Evolutionary conservation across 2,113 vertebrate species (phyloP).

Genomic region (Colistium nudipinnis): DNA sequence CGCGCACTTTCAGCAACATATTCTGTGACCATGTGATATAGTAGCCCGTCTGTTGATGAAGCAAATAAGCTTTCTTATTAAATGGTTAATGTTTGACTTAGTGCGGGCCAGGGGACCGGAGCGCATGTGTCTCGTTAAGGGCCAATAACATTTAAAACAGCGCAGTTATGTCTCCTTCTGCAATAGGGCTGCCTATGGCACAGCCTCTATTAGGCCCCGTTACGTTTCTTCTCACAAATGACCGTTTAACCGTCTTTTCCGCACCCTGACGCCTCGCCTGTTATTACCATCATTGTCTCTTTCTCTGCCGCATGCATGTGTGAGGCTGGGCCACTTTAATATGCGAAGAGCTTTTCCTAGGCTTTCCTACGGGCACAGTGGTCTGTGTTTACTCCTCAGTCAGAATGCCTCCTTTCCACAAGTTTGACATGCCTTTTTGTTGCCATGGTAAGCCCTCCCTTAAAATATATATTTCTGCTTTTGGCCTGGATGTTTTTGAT

Average conservation of each 20-base stretch:
- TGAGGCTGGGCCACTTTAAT: slow-evolving; percentile 77
- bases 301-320: slow-evolving; percentile 74
- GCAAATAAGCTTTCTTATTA: slow-evolving; percentile 20
- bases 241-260: slow-evolving; percentile 80
- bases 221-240: slow-evolving; percentile 78
- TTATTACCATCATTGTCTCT: slow-evolving; percentile 81
- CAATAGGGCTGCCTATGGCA: slow-evolving; percentile 51
- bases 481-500: slow-evolving; percentile 82
- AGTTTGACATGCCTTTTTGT: slow-evolving; percentile 83
- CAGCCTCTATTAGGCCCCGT: slow-evolving; percentile 63
- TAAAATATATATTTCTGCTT: slow-evolving; percentile 84
- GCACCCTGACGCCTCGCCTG: slow-evolving; percentile 80
- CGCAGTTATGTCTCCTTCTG: slow-evolving; percentile 48
- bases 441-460: slow-evolving; percentile 81
- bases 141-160: slow-evolving; percentile 46
- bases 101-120: slow-evolving; percentile 33
- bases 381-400: slow-evolving; percentile 77
- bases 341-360: slow-evolving; percentile 74
- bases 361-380: slow-evolving; percentile 78
- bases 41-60: slow-evolving; percentile 28
- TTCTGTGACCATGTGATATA: not conserved
- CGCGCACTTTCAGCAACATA: not conserved
- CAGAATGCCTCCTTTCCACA: slow-evolving; percentile 78
- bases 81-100: slow-evolving; percentile 40
- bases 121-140: slow-evolving; percentile 38